Conservation (phyloP, 2,797 vertebrate species). For the Argentina silus region DNA sequence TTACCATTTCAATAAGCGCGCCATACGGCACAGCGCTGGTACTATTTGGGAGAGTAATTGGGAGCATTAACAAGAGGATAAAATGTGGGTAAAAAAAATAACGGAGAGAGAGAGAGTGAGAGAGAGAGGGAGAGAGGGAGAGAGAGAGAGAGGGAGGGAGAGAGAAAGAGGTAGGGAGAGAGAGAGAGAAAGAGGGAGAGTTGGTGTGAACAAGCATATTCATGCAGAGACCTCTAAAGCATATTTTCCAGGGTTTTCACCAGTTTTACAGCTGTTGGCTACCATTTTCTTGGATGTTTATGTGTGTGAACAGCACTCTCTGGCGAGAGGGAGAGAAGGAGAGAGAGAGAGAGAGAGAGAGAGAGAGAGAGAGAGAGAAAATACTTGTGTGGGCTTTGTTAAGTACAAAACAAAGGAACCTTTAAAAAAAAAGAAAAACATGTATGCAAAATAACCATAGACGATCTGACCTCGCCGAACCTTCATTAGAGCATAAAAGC, state of each 20-base stretch:
- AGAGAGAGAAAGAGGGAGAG: slow-evolving; percentile 35
- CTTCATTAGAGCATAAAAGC: slow-evolving; percentile 55
- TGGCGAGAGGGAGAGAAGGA: slow-evolving; percentile 38
- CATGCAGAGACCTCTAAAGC: neutral
- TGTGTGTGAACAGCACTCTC: neutral
- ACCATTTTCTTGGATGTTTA: slow-evolving; percentile 41
- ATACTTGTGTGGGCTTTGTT: slow-evolving; percentile 48
- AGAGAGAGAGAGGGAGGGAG: slow-evolving; percentile 41
- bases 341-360: slow-evolving; percentile 28
- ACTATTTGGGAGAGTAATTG: slow-evolving; percentile 77
- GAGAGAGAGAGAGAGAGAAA: slow-evolving; percentile 20
- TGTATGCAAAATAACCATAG: slow-evolving; percentile 28
- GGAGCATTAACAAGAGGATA: slow-evolving; percentile 75
- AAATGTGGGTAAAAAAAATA: slow-evolving; percentile 62
- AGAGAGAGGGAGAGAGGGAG: slow-evolving; percentile 40
- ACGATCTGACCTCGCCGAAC: slow-evolving; percentile 43
- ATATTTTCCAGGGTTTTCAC: slow-evolving; percentile 33
- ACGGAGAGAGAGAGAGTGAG: slow-evolving; percentile 32
- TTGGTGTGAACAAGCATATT: slow-evolving; percentile 35
- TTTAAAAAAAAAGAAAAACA: slow-evolving; percentile 58
- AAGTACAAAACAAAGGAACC: slow-evolving; percentile 61
- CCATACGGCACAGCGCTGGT: slow-evolving; percentile 59
- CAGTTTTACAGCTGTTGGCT: slow-evolving; percentile 45
- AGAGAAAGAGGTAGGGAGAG: slow-evolving; percentile 11
- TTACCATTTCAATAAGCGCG: slow-evolving; percentile 78